phyloP scores from a whole-genome alignment of 23 tunicate species.

The Trididemnum clinides region DNA sequence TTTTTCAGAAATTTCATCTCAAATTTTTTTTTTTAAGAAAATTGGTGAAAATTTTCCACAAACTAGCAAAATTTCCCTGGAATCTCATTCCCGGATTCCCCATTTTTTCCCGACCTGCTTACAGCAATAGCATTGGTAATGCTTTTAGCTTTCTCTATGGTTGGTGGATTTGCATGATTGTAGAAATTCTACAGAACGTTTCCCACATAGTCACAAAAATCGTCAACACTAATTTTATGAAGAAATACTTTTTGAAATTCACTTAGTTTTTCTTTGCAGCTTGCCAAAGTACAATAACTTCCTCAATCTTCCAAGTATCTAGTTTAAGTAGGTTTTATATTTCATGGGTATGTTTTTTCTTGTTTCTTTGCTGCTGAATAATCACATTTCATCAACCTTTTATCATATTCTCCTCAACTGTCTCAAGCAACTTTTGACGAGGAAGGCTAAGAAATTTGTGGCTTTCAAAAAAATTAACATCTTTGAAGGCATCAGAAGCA shows the following conservation, averaged over 20 bases:
- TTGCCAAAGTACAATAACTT: constrained; percentile 35
- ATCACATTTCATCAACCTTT: constrained; percentile 25
- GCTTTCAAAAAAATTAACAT: background rate
- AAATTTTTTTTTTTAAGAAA: no score
- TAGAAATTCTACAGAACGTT: background rate
- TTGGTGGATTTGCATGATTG: background rate
- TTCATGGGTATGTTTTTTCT: constrained; percentile 16
- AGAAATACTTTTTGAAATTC: background rate
- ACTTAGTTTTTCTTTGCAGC: constrained; percentile 16
- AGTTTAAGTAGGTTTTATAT: background rate
- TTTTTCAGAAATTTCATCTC: no score
- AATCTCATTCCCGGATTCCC: no score
- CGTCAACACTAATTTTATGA: constrained; percentile 3
- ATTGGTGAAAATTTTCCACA: no score
- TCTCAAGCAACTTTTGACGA: constrained; percentile 29
- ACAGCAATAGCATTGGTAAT: constrained; percentile 1
- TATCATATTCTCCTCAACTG: constrained; percentile 12
- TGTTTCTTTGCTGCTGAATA: constrained; percentile 14
- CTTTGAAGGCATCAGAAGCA: no score
- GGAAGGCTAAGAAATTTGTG: constrained; percentile 34
- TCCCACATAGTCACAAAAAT: constrained; percentile 12
- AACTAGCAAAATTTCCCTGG: no score
- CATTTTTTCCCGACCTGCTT: no score
- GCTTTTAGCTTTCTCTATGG: constrained; percentile 3
- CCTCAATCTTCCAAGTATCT: constrained; percentile 33